These are phyloP conservation scores for Scylla paramamosain DNA, from an alignment of 1,140 invertebrate species.

Conservation along the genomic window DNA sequence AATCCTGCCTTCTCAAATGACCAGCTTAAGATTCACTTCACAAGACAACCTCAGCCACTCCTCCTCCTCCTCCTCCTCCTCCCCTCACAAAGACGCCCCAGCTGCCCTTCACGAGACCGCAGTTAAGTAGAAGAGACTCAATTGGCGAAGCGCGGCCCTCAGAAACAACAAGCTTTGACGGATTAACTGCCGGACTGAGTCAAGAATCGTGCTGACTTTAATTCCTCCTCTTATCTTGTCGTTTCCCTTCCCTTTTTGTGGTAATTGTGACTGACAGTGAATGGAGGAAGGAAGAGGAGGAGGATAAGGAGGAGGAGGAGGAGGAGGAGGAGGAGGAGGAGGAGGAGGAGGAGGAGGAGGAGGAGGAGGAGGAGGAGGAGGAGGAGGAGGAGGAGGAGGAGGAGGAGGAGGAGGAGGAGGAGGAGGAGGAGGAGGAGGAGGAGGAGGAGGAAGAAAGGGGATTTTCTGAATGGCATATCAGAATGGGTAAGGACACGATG, in stretches of 20 bases:
- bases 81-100: background rate
- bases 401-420: background rate
- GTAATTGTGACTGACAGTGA: background rate
- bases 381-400: background rate
- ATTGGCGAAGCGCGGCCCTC: background rate
- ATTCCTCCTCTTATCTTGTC: background rate
- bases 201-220: background rate
- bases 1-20: too few relatives aligned
- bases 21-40: background rate
- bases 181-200: background rate
- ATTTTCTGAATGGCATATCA: too few relatives aligned
- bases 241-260: slow-evolving; percentile 1
- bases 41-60: background rate
- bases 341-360: background rate
- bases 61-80: background rate
- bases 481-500: background rate
- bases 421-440: background rate
- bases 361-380: too few relatives aligned
- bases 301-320: background rate
- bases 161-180: background rate
- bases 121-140: background rate
- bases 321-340: background rate
- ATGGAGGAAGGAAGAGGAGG: background rate
- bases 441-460: background rate
- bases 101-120: background rate